Base-by-base conservation (phyloP, 2,888 invertebrate genomes). In the Cryptocephalus primarius region DNA sequence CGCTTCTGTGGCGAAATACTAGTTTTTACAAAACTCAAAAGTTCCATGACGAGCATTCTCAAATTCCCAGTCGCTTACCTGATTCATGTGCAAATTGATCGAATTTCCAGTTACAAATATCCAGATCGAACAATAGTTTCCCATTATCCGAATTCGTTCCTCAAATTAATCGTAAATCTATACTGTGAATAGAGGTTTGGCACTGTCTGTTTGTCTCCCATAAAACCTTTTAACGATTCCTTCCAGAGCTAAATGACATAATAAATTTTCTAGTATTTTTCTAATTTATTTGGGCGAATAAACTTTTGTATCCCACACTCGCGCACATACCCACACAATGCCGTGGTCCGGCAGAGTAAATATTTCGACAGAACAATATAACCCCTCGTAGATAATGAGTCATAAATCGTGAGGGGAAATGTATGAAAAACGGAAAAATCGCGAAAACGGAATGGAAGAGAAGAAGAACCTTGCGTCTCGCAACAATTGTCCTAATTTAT, bases 341-440 rank as follows among this genome's bases (percentile, higher is more conserved):
- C 47, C 48, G 49, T 43, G 47, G 44, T 34, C 45, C 44, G 32
- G 45, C 42, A 48, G 52, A 56, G 57, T 57, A 57, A 60, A 60
- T 57, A 56, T 56, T 60, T 60, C 57, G 56, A 52, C 55, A 52
- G 53, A 53, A 53, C 54, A 51, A 54, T 55, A 55, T 57, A 58
- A 54, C 52, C 55, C 55, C 47, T 51, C 53, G 49, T 49, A 57
- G 53, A 59, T 60, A 60, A 60, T 58, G 59, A 59, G 56, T 53
- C 56, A 60, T 60, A 60, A 60, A 60, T 60, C 54, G 58, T 50
- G 47, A 22, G 44, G 51, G 55, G 55, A 56, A 59, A 59, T 59
- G 57, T 58, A 60, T 57, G 56, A 59, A 56, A 57, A 53, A 51
- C 50, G 52, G 52, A 51, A 46, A 49, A 40, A 46, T 47, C 43